Percentiles rank a stretch among this genome's conserved stretches.
Evolutionary conservation across 1,140 invertebrate genomes (phyloP).

Genomic region (Panulirus ornatus): DNA sequence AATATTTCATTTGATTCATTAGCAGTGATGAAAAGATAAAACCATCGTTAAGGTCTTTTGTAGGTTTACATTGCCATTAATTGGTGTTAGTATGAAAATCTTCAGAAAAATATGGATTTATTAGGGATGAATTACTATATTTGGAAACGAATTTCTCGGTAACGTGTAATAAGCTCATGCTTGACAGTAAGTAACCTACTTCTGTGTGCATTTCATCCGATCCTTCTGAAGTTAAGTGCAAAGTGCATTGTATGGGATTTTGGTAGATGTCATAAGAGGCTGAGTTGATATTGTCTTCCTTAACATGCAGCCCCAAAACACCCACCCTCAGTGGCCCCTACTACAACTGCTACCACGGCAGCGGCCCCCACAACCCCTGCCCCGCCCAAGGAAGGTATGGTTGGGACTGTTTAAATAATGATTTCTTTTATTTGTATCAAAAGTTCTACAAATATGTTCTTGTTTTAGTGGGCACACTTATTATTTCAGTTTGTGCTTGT

Average conservation of each 20-base stretch:
- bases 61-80: no score
- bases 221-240: neutral
- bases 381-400: conserved; percentile 68
- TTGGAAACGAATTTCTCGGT: neutral
- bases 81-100: neutral
- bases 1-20: no score
- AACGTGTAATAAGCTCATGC: neutral
- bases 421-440: neutral
- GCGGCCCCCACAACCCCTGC: conserved; percentile 65
- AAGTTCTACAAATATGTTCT: conserved; percentile 13
- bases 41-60: no score
- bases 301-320: conserved; percentile 68
- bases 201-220: conserved; percentile 4
- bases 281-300: conserved; percentile 55
- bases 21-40: no score
- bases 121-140: neutral
- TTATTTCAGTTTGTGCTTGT: conserved; percentile 3
- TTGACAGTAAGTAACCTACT: neutral
- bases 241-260: conserved; percentile 20
- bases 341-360: conserved; percentile 56
- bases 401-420: neutral
- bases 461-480: conserved; percentile 29
- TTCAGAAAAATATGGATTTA: neutral
- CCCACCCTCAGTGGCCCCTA: conserved; percentile 53
- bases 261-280: conserved; percentile 42